A percentile compares a stretch with the other conserved stretches of the same genome.
Evolutionary conservation across 2,888 invertebrate genomes (phyloP).

Genomic region (Onchidella celtica): DNA sequence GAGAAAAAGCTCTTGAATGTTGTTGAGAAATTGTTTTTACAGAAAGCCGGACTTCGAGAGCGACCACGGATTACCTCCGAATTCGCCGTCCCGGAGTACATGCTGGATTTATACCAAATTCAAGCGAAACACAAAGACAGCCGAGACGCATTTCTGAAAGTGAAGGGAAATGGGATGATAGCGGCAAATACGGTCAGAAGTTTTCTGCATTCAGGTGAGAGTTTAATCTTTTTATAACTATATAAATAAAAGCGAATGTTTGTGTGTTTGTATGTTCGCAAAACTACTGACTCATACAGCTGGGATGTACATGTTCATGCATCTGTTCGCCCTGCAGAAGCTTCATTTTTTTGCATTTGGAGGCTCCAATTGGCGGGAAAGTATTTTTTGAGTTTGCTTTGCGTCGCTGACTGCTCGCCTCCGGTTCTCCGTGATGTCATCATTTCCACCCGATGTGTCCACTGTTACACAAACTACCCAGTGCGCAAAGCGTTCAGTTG

Average conservation of each 20-base stretch:
- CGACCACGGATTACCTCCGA: conserved; percentile 82
- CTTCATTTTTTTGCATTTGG: too few species aligned
- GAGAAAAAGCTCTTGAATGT: conserved; percentile 78
- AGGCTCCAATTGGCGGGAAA: too few species aligned
- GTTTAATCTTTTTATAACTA: too few species aligned
- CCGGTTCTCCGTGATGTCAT: too few species aligned
- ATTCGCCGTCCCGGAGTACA: conserved; percentile 87
- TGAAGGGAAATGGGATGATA: conserved; percentile 59
- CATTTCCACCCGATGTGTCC: too few species aligned
- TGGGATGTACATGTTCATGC: too few species aligned
- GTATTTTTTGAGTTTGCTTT: too few species aligned
- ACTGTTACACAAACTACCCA: too few species aligned
- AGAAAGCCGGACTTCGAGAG: conserved; percentile 84
- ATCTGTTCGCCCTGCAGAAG: too few species aligned
- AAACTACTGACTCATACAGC: too few species aligned
- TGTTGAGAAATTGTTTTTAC: conserved; percentile 84
- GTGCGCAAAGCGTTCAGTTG: too few species aligned
- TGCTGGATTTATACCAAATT: conserved; percentile 87
- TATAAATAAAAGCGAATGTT: neutral
- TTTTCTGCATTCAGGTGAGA: conserved; percentile 73
- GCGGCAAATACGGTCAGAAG: conserved; percentile 77
- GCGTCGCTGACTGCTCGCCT: too few species aligned
- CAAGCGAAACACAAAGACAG: conserved; percentile 85
- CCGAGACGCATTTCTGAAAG: conserved; percentile 82
- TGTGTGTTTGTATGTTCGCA: neutral